Percentiles rank a stretch among this genome's conserved stretches.
Conservation (phyloP, 1,140 invertebrate genomes). For the Lepidurus apus region DNA sequence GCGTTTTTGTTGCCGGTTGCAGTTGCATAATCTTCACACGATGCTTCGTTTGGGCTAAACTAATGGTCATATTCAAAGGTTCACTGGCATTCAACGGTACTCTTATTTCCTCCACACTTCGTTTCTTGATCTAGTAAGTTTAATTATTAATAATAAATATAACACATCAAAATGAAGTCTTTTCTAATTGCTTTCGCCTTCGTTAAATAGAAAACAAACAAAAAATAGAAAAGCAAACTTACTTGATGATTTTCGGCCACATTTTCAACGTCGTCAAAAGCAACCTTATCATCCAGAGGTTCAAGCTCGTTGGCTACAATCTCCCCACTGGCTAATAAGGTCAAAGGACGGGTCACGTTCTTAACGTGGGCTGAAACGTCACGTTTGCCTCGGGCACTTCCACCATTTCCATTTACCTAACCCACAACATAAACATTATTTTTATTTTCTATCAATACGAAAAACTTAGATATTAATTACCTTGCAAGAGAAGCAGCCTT, state of each 20-base stretch:
- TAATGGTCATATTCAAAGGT: constrained; percentile 52
- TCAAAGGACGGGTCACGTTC: constrained; percentile 25
- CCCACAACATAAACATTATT: constrained; percentile 26
- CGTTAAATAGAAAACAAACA: constrained; percentile 33
- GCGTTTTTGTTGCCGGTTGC: constrained; percentile 54
- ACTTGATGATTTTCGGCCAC: not conserved
- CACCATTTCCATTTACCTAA: constrained; percentile 43
- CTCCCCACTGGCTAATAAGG: constrained; percentile 21
- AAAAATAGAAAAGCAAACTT: constrained; percentile 24
- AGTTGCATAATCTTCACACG: constrained; percentile 57
- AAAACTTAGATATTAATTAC: constrained; percentile 44
- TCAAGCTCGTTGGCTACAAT: not conserved
- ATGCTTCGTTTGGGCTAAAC: constrained; percentile 56
- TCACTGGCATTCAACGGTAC: constrained; percentile 40
- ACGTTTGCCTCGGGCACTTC: constrained; percentile 39
- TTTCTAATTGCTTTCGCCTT: not conserved
- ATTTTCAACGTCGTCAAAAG: not conserved
- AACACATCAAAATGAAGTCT: not conserved
- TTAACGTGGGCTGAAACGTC: constrained; percentile 36
- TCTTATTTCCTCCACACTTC: constrained; percentile 36
- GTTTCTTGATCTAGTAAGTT: constrained; percentile 33
- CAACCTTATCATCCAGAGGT: not conserved
- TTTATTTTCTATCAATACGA: not conserved
- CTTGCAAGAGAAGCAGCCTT: constrained; percentile 86
- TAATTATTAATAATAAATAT: constrained; percentile 34